Base-by-base conservation (phyloP, 1,140 invertebrate species). In the Meloidogyne hapla region DNA sequence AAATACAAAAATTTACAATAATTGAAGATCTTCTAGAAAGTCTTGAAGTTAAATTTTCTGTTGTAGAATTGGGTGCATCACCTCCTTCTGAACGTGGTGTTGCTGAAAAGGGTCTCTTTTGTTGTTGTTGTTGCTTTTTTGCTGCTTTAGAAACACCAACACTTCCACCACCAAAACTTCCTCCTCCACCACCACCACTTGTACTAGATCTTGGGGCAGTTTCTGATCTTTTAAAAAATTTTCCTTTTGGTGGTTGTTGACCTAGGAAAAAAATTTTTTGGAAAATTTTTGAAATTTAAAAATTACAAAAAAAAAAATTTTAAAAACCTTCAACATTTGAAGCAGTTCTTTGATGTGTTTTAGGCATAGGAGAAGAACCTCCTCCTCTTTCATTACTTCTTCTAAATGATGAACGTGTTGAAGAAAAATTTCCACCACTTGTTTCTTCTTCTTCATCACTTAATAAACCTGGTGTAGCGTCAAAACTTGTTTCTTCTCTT, bases 11-110 rank as follows among this genome's bases (percentile, higher is more conserved):
- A 8, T 28, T 15, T 79, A 78, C 78, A 23, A 79, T 61, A 25
- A 79, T 72, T 33, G 78, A 79, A 1, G 78, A 80, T 56, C 78
- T 28, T 45, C 78, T 71, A 2, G 78, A 80, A 28, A 79, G 68
- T 61, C 78, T 68, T 0, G 78, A 62, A 12, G 77, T 78, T 23
- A 72, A 72, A 42, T 63, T 80, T 38, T 79, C 78, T 48, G 64
- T 64, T 26, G 69, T 33, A 9, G 76, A 77, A 33, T 40, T 56
- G 4, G 79, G 21, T 15, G 45, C 12, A 21, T 9, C 70, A 23
- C 33, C 70, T 2, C 70, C 48, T 2, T 61, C 42, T 38, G 25
- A 74, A 28, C 28, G n/a, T 25, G 65, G 77, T 4, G 76, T 66
- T 75, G 40, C 40, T 18, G 61, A 64, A 21, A 38, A 42, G 28